Evolutionary conservation across 2,888 invertebrate genomes (phyloP), one percentile per base, ranked within the genome.

Genomic region (Sinohyriopsis cumingii): DNA sequence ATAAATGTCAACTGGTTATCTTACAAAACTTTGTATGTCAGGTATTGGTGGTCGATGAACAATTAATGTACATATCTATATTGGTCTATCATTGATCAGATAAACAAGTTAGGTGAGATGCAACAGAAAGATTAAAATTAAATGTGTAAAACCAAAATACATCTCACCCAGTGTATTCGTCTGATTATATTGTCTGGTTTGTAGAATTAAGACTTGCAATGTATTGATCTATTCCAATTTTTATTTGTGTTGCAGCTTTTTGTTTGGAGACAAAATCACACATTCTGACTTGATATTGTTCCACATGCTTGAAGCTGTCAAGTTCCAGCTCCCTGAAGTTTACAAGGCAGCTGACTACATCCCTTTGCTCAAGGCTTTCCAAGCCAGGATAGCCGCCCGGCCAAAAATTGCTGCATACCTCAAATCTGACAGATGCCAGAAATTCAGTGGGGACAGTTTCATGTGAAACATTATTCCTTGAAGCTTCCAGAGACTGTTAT

Each of bases 281-380:
- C 84, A 82, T 62, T 81, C 82, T 12, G 83, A 84, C 71, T 75
- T 84, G 56, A 78, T 71, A n/a, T 60, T 84, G 54, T 63, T 81
- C 55, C 81, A 82, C 63, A 75, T 78, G 55, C 73, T 84, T 12
- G 72, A 82, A 19, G 80, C 81, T 1, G 75, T 82, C 15, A 79
- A 70, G 55, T 61, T 75, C 0, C 82, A 82, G 64, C 84, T 83
- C 33, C 78, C 78, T 0, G 80, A 80, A 33, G 75, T 70, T 18
- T 84, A 78, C 77, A 67, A 72, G n/a, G 59, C 57, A 12, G 61
- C 75, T 5, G 72, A 75, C 20, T 69, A 72, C 28, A 68, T 79
- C 20, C 83, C 83, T 5, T 68, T 79, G 25, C 69, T 83, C 20
- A 80, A 75, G 68, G 77, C 78, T 24, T 82, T 81, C 64, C 74